Evolutionary conservation across 2,797 vertebrate species (phyloP), one percentile per base, ranked within the genome.

Genomic region (Pempheris klunzingeri): DNA sequence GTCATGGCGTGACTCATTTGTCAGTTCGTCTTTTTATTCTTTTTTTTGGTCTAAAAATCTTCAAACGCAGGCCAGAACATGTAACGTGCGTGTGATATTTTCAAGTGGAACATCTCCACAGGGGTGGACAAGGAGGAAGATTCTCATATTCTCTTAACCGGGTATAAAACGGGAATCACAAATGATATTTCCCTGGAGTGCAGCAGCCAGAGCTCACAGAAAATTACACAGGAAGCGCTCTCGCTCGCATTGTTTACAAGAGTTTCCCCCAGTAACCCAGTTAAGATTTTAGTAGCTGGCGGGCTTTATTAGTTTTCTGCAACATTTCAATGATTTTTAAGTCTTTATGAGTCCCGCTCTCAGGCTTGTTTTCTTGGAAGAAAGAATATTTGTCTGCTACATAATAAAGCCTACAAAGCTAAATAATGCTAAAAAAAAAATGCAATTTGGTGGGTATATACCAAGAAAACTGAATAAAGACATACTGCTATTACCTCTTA

Each of bases 181-280:
- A 62, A 26, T 30, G 39, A 52, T 61, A 58, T 80, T 81, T 72
- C 66, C 70, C 70, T 15, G 2, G 39, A 62, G 74, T 13, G 41
- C 2, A 9, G 58, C 4, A 28, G 41, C 28, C 41, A 4, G 46
- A 26, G 15, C 26, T 17, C n/a, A 30, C 30, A 30, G 50, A 17
- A 64, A 70, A 74, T 71, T 7, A 47, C 69, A 58, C 36, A 24
- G 34, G 14, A 79, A 63, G 49, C 47, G 4, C 18, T n/a, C 57
- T 38, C 22, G 10, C 57, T 62, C 4, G 0, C 3, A 1, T 15
- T 79, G 79, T 77, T 80, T 66, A 77, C 55, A 50, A 15, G 60
- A 24, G 57, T 64, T 68, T 60, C 76, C 47, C 49, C 47, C 44
- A 43, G 58, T 57, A 71, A 73, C 67, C 41, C 64, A 61, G 36